Conservation (phyloP, 2,888 invertebrate species). For the Leucophora obtusa region DNA sequence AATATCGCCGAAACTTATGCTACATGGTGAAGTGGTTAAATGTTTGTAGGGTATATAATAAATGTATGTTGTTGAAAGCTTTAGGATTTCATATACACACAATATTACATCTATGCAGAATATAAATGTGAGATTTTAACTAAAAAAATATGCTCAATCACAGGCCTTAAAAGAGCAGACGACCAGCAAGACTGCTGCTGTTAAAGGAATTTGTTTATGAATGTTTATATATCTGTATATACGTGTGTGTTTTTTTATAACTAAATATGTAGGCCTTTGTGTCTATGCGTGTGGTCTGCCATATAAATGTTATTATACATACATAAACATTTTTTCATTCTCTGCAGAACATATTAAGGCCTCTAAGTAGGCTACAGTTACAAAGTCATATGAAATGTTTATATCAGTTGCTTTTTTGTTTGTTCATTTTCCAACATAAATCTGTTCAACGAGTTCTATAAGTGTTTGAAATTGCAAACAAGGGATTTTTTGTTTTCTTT, state of each 20-base stretch:
- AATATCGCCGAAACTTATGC: too few species aligned
- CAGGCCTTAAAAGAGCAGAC: background rate
- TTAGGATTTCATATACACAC: slow-evolving; percentile 30
- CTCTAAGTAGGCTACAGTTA: slow-evolving; percentile 23
- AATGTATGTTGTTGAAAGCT: slow-evolving; percentile 20
- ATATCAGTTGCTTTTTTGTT: slow-evolving; percentile 5
- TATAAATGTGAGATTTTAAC: slow-evolving; percentile 36
- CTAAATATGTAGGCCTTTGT: background rate
- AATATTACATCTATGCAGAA: slow-evolving; percentile 25
- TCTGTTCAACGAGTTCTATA: slow-evolving; percentile 68
- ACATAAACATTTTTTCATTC: background rate
- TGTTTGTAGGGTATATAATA: background rate
- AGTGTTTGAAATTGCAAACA: slow-evolving; percentile 76
- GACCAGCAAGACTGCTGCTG: background rate
- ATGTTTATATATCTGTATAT: background rate
- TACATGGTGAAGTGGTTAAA: too few species aligned
- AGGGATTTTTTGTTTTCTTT: slow-evolving; percentile 70
- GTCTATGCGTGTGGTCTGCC: slow-evolving; percentile 54
- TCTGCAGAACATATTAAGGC: background rate
- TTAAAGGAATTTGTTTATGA: background rate
- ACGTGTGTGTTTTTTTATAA: background rate
- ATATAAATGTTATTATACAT: slow-evolving; percentile 45
- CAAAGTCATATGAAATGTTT: slow-evolving; percentile 37
- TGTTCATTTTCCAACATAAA: slow-evolving; percentile 45
- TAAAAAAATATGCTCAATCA: background rate